Conservation (phyloP, 2,888 invertebrate species). For the Pachydiplax longipennis region DNA sequence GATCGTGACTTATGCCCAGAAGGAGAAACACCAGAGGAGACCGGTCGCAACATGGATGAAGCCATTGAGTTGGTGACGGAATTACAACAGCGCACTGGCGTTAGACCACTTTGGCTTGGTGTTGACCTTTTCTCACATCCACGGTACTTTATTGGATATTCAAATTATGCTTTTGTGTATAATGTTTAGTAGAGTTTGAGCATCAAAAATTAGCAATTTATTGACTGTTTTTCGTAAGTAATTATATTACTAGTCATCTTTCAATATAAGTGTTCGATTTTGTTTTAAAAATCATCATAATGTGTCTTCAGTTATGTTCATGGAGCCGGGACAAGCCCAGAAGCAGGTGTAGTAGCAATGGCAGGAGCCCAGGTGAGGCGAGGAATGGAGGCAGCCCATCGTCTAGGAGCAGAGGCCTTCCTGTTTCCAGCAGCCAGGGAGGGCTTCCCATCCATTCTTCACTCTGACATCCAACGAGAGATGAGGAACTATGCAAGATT, state of each 20-base stretch:
- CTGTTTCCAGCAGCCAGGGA: slow-evolving; percentile 69
- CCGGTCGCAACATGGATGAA: slow-evolving; percentile 66
- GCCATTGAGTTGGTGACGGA: slow-evolving; percentile 66
- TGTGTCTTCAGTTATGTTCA: slow-evolving; percentile 61
- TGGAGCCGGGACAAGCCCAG: slow-evolving; percentile 69
- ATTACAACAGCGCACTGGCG: slow-evolving; percentile 64
- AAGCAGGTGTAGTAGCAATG: slow-evolving; percentile 66
- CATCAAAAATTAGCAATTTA: neutral
- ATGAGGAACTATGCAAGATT: slow-evolving; percentile 69
- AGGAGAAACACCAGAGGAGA: slow-evolving; percentile 65
- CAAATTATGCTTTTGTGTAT: neutral
- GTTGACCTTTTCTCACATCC: slow-evolving; percentile 69
- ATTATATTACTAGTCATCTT: too few species aligned
- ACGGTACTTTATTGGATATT: slow-evolving; percentile 58
- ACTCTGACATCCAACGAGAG: slow-evolving; percentile 68
- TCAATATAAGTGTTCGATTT: neutral
- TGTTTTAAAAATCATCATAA: neutral
- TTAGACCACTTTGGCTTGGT: slow-evolving; percentile 70
- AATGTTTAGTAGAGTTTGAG: neutral
- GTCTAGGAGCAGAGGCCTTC: slow-evolving; percentile 68
- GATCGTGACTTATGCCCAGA: slow-evolving; percentile 69
- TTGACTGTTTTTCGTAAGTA: neutral
- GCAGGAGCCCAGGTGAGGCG: slow-evolving; percentile 70
- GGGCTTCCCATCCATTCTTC: slow-evolving; percentile 67
- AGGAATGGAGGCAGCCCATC: slow-evolving; percentile 68